Conservation (phyloP, 2,797 vertebrate species). For the Cryptoprocta ferox region DNA sequence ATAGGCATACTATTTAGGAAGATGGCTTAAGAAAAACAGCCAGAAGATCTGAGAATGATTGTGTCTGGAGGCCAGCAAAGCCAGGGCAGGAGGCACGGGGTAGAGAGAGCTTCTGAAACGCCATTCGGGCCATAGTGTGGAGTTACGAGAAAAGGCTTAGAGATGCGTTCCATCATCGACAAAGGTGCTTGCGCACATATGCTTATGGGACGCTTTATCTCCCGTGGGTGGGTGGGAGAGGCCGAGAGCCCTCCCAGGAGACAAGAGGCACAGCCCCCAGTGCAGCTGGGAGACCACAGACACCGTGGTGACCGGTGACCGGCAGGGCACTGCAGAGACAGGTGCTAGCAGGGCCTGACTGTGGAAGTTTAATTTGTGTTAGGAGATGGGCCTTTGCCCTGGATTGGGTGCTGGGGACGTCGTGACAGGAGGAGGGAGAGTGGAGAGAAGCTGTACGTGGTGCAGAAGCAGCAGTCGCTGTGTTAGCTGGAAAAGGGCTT, state of each 20-base stretch:
- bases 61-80: neutral
- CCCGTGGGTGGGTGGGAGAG: neutral
- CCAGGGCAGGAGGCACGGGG: accelerated
- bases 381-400: neutral
- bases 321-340: accelerated
- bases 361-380: neutral
- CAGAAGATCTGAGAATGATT: neutral
- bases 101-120: neutral
- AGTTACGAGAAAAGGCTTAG: neutral
- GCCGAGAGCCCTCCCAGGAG: neutral
- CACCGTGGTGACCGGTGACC: accelerated
- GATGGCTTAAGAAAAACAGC: neutral
- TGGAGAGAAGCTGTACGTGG: neutral
- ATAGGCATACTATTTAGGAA: neutral
- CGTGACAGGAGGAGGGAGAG: neutral
- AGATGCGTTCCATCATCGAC: accelerated
- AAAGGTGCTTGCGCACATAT: neutral
- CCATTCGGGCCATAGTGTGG: accelerated
- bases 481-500: too few species aligned
- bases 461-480: accelerated
- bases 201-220: accelerated
- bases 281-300: neutral
- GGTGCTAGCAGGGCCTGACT: neutral
- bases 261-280: neutral
- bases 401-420: neutral